Conservation (phyloP, 2,797 vertebrate species). For the Ambastaia sidthimunki region DNA sequence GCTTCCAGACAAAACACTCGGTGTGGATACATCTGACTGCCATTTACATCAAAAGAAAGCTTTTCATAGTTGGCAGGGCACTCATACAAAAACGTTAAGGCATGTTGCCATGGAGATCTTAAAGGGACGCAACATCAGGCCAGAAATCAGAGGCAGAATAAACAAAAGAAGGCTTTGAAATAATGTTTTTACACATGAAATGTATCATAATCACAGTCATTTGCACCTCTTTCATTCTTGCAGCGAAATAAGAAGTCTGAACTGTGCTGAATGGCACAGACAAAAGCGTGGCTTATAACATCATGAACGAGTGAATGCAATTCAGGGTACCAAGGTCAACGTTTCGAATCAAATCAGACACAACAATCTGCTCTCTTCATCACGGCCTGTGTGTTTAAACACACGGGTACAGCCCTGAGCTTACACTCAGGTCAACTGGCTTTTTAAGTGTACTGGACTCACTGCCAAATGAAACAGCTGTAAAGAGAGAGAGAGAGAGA, state of each 20-base stretch:
- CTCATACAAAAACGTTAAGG: constrained; percentile 47
- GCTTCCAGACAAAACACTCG: constrained; percentile 23
- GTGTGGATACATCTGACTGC: constrained; percentile 28
- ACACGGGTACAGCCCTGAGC: constrained; percentile 25
- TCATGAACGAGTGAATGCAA: constrained; percentile 21
- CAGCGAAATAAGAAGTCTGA: background rate
- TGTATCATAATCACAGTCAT: constrained; percentile 37
- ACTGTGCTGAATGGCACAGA: background rate
- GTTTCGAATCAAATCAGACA: constrained; percentile 46
- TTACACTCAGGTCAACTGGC: constrained; percentile 54
- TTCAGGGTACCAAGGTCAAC: constrained; percentile 35
- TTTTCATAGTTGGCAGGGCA: constrained; percentile 60
- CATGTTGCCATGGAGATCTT: constrained; percentile 53
- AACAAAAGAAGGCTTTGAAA: background rate
- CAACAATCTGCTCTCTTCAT: constrained; percentile 48
- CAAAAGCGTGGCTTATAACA: background rate
- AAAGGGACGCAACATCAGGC: constrained; percentile 40
- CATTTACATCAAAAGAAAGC: constrained; percentile 60
- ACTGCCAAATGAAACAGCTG: constrained; percentile 46
- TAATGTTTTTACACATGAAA: constrained; percentile 5
- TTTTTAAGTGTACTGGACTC: constrained; percentile 44
- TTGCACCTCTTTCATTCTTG: constrained; percentile 24
- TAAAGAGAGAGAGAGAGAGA: constrained; percentile 31
- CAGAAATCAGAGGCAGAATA: constrained; percentile 12
- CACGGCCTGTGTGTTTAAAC: constrained; percentile 38